A percentile compares a stretch with the other conserved stretches of the same genome.
phyloP scores from a whole-genome alignment of 2,888 invertebrate species.

The Oligia strigilis region DNA sequence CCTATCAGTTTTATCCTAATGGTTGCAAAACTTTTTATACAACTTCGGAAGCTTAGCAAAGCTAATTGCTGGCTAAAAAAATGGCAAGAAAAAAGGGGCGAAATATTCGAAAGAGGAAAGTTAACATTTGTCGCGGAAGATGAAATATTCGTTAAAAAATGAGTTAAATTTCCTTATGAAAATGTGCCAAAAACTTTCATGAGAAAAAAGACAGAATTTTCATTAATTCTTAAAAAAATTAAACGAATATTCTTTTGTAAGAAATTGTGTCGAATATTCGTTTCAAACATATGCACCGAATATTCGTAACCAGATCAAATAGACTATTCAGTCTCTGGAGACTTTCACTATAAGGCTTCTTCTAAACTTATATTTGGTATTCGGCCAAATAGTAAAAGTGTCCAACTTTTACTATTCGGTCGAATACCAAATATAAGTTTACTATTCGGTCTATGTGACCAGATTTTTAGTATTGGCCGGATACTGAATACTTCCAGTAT shows the following conservation, averaged over 20 bases:
- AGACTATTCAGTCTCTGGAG: not conserved
- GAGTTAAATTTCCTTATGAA: not conserved
- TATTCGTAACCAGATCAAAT: not conserved
- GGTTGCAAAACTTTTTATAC: not conserved
- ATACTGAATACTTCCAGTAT: not conserved
- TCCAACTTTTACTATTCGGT: not conserved
- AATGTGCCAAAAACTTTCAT: constrained; percentile 2
- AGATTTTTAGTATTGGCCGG: not conserved
- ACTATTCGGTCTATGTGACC: not conserved
- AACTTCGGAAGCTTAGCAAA: not conserved
- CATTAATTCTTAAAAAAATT: not conserved
- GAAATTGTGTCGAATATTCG: not conserved
- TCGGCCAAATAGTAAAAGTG: no score
- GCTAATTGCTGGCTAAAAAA: not conserved
- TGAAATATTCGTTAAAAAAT: not conserved
- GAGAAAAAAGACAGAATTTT: not conserved
- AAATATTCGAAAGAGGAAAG: not conserved
- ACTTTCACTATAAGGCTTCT: not conserved
- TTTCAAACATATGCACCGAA: not conserved
- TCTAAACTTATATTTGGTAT: no score
- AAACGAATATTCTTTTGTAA: not conserved
- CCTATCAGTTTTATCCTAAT: not conserved
- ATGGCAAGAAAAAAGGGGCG: not conserved
- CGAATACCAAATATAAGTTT: not conserved
- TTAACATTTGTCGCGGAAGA: not conserved